Percentiles rank a stretch among this genome's conserved stretches.
Evolutionary conservation across 2,113 vertebrate genomes (phyloP).

Genomic region (Drymodes brunneopygia): DNA sequence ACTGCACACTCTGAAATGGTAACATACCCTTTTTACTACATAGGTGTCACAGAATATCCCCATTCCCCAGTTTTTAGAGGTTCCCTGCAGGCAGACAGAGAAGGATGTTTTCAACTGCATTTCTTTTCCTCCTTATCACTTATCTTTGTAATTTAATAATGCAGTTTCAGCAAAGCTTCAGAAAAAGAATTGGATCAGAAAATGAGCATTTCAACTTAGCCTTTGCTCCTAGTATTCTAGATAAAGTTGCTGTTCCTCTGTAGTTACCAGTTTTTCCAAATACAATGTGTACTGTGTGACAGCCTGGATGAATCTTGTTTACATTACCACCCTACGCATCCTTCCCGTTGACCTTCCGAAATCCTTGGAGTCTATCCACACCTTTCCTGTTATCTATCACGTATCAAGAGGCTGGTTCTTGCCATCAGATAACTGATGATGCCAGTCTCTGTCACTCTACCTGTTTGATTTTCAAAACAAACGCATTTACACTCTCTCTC

Average conservation of each 20-base stretch:
- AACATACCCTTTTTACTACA: background rate
- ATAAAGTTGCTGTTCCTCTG: background rate
- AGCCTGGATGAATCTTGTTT: background rate
- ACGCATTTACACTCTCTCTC: background rate
- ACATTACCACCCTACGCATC: background rate
- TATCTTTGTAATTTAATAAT: background rate
- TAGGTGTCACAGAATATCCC: background rate
- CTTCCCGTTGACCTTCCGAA: background rate
- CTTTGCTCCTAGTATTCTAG: background rate
- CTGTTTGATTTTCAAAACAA: background rate
- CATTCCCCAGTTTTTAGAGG: background rate
- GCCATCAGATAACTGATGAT: background rate
- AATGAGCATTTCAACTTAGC: background rate
- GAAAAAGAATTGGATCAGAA: background rate
- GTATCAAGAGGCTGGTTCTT: background rate
- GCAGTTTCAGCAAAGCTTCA: background rate
- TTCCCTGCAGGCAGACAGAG: background rate
- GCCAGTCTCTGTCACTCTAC: background rate
- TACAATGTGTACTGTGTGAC: background rate
- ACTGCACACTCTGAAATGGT: background rate
- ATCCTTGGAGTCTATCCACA: background rate
- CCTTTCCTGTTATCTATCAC: background rate
- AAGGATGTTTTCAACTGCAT: background rate
- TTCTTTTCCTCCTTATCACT: background rate
- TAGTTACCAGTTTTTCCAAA: background rate